Evolutionary conservation across 2,797 vertebrate species (phyloP).

Genomic region (Telmatherina bonti): DNA sequence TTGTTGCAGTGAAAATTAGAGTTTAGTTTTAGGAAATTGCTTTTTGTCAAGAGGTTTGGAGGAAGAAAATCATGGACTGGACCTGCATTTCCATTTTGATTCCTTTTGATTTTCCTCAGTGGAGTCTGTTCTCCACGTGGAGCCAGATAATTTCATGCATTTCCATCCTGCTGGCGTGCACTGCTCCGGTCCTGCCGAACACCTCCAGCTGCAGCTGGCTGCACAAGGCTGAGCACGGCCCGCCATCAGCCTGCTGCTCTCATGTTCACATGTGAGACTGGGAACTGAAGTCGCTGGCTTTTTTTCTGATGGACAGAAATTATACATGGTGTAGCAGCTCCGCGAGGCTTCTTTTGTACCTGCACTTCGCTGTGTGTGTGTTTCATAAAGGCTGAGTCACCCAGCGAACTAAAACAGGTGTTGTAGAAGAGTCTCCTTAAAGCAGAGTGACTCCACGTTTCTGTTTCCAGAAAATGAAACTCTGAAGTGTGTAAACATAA

Average conservation of each 20-base stretch:
- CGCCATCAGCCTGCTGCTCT: not conserved
- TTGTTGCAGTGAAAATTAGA: not conserved
- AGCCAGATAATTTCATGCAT: slow-evolving; percentile 61
- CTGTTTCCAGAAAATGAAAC: no score
- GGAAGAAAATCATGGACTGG: slow-evolving; percentile 11
- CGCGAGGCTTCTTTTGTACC: not conserved
- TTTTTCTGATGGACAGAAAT: not conserved
- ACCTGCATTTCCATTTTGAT: slow-evolving; percentile 63
- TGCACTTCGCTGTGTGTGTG: not conserved
- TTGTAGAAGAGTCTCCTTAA: not conserved
- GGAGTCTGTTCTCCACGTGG: slow-evolving; percentile 35
- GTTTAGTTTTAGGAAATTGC: slow-evolving; percentile 6
- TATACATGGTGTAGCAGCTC: not conserved
- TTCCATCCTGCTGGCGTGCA: slow-evolving; percentile 26
- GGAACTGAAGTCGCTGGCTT: not conserved
- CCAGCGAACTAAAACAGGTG: not conserved
- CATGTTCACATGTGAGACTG: not conserved
- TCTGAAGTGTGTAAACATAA: no score
- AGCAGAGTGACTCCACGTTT: not conserved
- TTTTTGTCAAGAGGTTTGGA: slow-evolving; percentile 3
- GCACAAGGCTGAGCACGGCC: not conserved
- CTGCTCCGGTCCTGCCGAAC: not conserved
- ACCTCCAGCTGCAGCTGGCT: slow-evolving; percentile 20
- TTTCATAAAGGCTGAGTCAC: not conserved
- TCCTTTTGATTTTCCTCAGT: slow-evolving; percentile 60